Evolutionary conservation across 1,140 invertebrate genomes (phyloP).

Genomic region (Amphibalanus amphitrite): DNA sequence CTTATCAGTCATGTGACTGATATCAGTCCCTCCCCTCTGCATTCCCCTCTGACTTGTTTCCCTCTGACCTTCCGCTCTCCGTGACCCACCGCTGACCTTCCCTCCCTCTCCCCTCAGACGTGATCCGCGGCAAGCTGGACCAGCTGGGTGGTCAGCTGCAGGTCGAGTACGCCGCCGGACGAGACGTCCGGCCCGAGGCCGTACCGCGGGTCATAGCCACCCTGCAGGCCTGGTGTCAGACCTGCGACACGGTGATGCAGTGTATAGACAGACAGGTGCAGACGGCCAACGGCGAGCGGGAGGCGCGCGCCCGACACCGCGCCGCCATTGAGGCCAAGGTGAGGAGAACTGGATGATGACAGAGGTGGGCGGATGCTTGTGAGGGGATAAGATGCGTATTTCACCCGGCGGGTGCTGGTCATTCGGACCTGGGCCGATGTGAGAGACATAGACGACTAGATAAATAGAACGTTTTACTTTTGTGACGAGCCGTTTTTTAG

Average conservation of each 20-base stretch:
- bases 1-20: no score
- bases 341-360: no score
- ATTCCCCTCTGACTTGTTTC: neutral
- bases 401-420: no score
- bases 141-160: conserved; percentile 84
- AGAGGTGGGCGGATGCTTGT: no score
- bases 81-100: no score
- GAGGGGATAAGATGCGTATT: no score
- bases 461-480: no score
- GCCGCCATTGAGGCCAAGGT: neutral
- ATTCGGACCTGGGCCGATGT: no score
- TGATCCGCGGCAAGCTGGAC: conserved; percentile 90
- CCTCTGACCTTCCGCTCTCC: no score
- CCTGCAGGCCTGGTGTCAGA: conserved; percentile 73
- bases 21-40: no score
- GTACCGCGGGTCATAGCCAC: conserved; percentile 55
- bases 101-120: conserved; percentile 37
- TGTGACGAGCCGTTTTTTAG: no score
- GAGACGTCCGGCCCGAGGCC: conserved; percentile 71
- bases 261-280: conserved; percentile 80
- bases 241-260: conserved; percentile 69
- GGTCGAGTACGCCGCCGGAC: conserved; percentile 80
- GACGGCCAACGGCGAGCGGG: conserved; percentile 68
- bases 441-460: no score
- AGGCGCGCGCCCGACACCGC: conserved; percentile 32